Evolutionary conservation across 2,888 invertebrate species (phyloP).

Genomic region (Lagria hirta): DNA sequence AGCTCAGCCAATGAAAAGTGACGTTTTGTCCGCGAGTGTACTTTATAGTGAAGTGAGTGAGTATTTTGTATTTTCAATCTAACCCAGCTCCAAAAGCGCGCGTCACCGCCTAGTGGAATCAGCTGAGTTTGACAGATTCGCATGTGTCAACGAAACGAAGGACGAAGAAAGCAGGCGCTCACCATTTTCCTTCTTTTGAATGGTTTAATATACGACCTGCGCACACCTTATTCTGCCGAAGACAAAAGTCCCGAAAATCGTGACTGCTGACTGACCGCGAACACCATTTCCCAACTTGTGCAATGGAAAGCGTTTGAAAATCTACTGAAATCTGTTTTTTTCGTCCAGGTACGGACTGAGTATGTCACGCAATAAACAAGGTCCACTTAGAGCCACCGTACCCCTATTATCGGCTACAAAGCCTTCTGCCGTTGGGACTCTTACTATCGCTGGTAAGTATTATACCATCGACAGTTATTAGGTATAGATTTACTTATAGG

Average conservation of each 20-base stretch:
- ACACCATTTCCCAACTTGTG: conserved; percentile 25
- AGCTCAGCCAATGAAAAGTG: conserved; percentile 16
- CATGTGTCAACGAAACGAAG: conserved; percentile 4
- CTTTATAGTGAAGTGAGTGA: conserved; percentile 34
- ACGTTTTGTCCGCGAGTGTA: conserved; percentile 21
- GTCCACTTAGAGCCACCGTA: conserved; percentile 75
- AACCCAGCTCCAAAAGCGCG: too few relatives aligned
- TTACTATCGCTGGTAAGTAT: not conserved
- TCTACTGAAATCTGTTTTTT: conserved; percentile 1
- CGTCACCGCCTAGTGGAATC: conserved; percentile 9
- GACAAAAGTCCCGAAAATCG: conserved; percentile 34
- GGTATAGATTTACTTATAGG: not conserved
- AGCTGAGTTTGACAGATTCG: conserved; percentile 31
- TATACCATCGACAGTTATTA: not conserved
- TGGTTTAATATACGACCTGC: conserved; percentile 23
- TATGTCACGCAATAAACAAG: conserved; percentile 55
- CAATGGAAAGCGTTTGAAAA: not conserved
- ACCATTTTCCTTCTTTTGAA: conserved; percentile 19
- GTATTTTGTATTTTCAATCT: conserved; percentile 18
- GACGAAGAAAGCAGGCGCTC: not conserved
- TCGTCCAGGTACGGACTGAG: too few relatives aligned
- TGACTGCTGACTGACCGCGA: conserved; percentile 34
- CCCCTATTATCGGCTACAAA: conserved; percentile 74
- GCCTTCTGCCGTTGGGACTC: not conserved
- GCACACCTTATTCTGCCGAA: conserved; percentile 25